These are phyloP conservation scores for Melopsittacus undulatus DNA, from an alignment of 2,797 vertebrate species.

Conservation along the genomic window DNA sequence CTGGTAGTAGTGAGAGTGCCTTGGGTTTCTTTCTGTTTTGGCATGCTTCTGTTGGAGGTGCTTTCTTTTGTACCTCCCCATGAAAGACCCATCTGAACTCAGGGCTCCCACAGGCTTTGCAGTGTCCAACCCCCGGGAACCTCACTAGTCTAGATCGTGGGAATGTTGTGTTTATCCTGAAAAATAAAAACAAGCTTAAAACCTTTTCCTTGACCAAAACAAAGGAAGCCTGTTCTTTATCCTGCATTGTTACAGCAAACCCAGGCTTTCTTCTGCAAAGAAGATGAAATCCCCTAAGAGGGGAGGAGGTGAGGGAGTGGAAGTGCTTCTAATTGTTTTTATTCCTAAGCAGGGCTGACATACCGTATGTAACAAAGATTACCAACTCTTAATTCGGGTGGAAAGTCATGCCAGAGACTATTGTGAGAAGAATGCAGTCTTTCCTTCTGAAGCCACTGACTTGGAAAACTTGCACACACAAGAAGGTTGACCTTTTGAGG, in stretches of 20 bases:
- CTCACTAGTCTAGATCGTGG: background rate
- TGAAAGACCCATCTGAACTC: background rate
- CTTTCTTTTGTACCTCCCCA: rapidly evolving
- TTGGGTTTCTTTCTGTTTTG: background rate
- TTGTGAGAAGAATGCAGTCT: background rate
- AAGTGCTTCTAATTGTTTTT: background rate
- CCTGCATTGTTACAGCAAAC: background rate
- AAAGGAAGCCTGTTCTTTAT: background rate
- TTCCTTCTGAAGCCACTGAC: background rate
- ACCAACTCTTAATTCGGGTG: background rate
- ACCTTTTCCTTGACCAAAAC: background rate
- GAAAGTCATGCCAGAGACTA: background rate
- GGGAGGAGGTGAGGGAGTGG: rapidly evolving
- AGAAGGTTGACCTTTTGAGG: constrained; percentile 53
- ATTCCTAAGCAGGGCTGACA: background rate
- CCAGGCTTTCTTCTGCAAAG: background rate
- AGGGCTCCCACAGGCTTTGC: background rate
- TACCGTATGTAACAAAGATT: background rate
- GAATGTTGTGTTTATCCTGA: background rate
- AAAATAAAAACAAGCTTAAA: background rate
- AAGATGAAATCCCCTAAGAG: background rate
- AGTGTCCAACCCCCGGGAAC: background rate
- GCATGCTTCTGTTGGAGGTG: background rate
- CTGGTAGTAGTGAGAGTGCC: background rate
- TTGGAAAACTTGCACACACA: background rate